Percentiles rank a stretch among this genome's conserved stretches.
Conservation (phyloP, 2,888 invertebrate genomes). For the Trichacis sp. region DNA sequence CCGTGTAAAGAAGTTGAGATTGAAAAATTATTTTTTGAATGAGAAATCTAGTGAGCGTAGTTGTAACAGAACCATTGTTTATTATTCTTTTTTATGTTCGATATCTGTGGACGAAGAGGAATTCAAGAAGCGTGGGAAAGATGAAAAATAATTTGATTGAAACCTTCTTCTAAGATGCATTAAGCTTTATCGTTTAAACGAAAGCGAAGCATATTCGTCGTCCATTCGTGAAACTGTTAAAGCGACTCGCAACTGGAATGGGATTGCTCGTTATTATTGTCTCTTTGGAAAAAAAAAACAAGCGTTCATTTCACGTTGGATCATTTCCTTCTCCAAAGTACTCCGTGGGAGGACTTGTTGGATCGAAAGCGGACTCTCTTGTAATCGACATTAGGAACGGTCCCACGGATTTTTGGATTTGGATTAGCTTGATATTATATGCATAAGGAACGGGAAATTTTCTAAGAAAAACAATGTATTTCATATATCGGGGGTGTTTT, state of each 20-base stretch:
- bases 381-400: conserved; percentile 15
- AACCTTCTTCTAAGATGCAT: background rate
- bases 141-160: conserved; percentile 3
- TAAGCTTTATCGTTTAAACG: conserved; percentile 6
- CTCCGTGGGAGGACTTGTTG: conserved; percentile 35
- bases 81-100: conserved; percentile 2
- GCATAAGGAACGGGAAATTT: conserved; percentile 21
- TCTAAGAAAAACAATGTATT: too few species aligned
- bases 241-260: conserved; percentile 35
- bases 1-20: too few species aligned
- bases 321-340: conserved; percentile 29
- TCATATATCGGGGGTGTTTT: too few species aligned
- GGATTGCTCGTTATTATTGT: conserved; percentile 38
- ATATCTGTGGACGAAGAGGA: conserved; percentile 11
- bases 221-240: conserved; percentile 45
- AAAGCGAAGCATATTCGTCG: conserved; percentile 42
- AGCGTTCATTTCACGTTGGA: conserved; percentile 36
- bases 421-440: conserved; percentile 36
- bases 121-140: conserved; percentile 1
- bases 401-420: conserved; percentile 35
- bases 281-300: conserved; percentile 23
- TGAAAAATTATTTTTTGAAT: too few species aligned
- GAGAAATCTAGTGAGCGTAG: background rate
- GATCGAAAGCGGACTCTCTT: background rate
- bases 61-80: background rate